These are phyloP conservation scores for Erannis defoliaria DNA, from an alignment of 2,888 invertebrate genomes.

Conservation along the genomic window DNA sequence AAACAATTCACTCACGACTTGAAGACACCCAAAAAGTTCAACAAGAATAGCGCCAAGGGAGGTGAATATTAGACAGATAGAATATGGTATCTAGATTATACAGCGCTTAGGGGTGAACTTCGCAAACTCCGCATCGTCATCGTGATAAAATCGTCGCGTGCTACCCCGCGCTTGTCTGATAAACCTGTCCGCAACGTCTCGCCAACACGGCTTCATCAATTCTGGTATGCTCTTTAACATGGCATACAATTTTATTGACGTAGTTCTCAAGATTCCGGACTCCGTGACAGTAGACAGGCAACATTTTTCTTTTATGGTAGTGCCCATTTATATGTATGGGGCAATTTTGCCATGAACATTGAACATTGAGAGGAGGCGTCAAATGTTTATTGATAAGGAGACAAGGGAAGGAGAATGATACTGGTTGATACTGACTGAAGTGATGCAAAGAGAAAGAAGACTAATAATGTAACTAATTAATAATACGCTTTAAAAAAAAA, in stretches of 20 bases:
- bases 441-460: no score
- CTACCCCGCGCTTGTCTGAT: constrained; percentile 56
- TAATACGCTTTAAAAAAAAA: no score
- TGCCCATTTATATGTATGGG: no score
- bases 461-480: no score
- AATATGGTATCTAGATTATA: constrained; percentile 38
- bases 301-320: not conserved
- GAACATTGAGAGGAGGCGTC: no score
- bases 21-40: constrained; percentile 1
- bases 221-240: constrained; percentile 35
- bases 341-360: no score
- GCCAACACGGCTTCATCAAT: constrained; percentile 56
- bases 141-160: constrained; percentile 71
- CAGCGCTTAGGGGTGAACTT: constrained; percentile 50
- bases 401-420: no score
- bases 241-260: constrained; percentile 21
- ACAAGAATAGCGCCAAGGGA: constrained; percentile 17
- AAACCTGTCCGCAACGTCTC: constrained; percentile 59
- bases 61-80: constrained; percentile 40
- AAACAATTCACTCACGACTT: not conserved
- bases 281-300: not conserved
- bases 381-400: no score
- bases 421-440: no score
- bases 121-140: constrained; percentile 67
- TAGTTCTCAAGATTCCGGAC: constrained; percentile 1